Evolutionary conservation across 2,888 invertebrate genomes (phyloP), one percentile per base, ranked within the genome.

Genomic region (Drosophila prolongata): DNA sequence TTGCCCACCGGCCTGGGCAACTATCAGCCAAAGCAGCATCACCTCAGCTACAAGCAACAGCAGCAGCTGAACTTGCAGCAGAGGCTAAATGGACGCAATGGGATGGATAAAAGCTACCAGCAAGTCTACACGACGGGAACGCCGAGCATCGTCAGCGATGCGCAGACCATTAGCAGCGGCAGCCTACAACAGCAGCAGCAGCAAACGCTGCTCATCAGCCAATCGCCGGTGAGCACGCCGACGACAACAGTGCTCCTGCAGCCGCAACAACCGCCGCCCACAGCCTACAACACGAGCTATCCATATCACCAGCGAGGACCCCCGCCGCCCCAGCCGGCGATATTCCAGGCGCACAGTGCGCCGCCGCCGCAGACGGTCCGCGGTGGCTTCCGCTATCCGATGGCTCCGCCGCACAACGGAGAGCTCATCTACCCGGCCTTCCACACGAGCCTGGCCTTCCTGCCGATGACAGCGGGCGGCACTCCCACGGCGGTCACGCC

Each of bases 401-500:
- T 91, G 79, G 93, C 93, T 68, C 76, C 87, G 9, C 93, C 93
- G 74, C 93, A 93, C 71, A 94, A 94, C 77, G 94, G 94, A 67
- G 94, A 94, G 66, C 90, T 94, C 71, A 90, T 94, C 9, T 95
- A 94, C 78, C 95, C 94, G 35, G 75, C 83, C 50, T 91, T 90
- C 77, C 90, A 89, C 65, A 75, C 87, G 44, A 79, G 84, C 6
- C 76, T 91, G 61, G 69, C 91, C 37, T 91, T 88, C 72, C 67
- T 91, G 61, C 79, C 91, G 10, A 89, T 89, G 19, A 70, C 87
- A 1, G 30, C 80, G 34, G 78, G 75, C 42, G 69, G 76, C 19
- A 75, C 83, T 27, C 79, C 87, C 64, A 66, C 87, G 76, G 79
- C 78, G 19, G 76, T 90, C 13, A 78, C 90, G 55, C 86, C 87